These are phyloP conservation scores for Pagetopsis macropterus DNA, from an alignment of 2,797 vertebrate species.

Conservation along the genomic window DNA sequence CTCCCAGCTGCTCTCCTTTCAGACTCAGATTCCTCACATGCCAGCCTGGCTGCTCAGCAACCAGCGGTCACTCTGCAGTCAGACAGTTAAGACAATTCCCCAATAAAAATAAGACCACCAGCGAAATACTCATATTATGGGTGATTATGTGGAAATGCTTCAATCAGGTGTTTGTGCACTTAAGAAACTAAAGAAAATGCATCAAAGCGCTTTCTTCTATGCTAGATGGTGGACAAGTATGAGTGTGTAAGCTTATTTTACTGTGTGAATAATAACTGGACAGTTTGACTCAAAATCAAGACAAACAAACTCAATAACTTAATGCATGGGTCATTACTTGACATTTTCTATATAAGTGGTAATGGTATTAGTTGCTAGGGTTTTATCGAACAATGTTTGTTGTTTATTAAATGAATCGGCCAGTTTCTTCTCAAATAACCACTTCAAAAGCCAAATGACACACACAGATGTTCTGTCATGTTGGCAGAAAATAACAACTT, in stretches of 20 bases:
- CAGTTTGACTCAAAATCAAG: constrained; percentile 8
- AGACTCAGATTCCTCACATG: constrained; percentile 78
- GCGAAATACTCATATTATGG: constrained; percentile 12
- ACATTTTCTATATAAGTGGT: neutral
- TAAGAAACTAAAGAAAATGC: neutral
- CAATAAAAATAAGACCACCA: constrained; percentile 19
- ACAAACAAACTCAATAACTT: neutral
- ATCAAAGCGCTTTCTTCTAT: neutral
- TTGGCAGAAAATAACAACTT: neutral
- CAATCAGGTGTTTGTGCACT: neutral
- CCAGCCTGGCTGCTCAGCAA: constrained; percentile 68
- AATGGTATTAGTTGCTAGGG: neutral
- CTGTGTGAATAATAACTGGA: constrained; percentile 6
- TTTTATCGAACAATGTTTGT: neutral
- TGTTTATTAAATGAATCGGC: neutral
- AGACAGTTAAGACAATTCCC: constrained; percentile 16
- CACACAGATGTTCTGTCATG: neutral
- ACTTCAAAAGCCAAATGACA: neutral
- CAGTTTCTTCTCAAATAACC: neutral
- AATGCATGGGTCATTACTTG: constrained; percentile 1
- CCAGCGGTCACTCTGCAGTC: constrained; percentile 50
- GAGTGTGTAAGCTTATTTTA: neutral
- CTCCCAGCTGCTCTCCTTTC: constrained; percentile 78
- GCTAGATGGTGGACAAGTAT: neutral
- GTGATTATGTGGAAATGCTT: constrained; percentile 11